Evolutionary conservation across 2,113 vertebrate species (phyloP), one percentile per base, ranked within the genome.

Genomic region (Rynchops niger): DNA sequence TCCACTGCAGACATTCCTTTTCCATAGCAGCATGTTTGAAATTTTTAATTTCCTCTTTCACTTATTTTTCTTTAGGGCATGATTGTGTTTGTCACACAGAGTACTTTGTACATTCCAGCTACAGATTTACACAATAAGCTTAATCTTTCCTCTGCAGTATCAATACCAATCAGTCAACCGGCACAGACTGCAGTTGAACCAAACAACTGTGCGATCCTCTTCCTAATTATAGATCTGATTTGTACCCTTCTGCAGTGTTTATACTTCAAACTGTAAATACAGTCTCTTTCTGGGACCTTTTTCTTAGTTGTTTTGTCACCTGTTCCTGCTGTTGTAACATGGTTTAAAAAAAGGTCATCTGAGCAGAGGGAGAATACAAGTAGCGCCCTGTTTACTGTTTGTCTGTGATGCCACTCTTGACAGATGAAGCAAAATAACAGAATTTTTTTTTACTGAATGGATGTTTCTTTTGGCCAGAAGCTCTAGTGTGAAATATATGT

Each of bases 61-160:
- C 47, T 25, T 70, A 9, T 79, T 89, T 82, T 74, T 43, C 14
- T 70, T 49, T 19, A 45, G 17, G 38, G 27, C 0, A 0, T 1
- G 26, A 29, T 52, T 67, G 21, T 84, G 47, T 32, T 83, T 78
- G 42, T 79, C 69, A 84, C 79, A 29, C n/a, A 32, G 34, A 70
- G 38, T 45, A 13, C 73, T 88, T 70, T 9, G 30, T 81, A 29
- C 21, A 2, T 84, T 88, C 80, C 61, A 86, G 55, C 55, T 59
- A 14, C 61, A 53, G 72, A 49, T 96, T 94, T 97, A 93, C 88
- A 92, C 91, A 92, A 89, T 74, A 94, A 69, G 3, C 47, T 43
- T 78, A 47, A 76, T 82, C 82, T 83, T 45, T 77, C 29, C 61
- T 62, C 52, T 21, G 61, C 65, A 21, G 32, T 92, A 71, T 59